Conservation (phyloP, 2,113 vertebrate species). For the Zapornia atra region DNA sequence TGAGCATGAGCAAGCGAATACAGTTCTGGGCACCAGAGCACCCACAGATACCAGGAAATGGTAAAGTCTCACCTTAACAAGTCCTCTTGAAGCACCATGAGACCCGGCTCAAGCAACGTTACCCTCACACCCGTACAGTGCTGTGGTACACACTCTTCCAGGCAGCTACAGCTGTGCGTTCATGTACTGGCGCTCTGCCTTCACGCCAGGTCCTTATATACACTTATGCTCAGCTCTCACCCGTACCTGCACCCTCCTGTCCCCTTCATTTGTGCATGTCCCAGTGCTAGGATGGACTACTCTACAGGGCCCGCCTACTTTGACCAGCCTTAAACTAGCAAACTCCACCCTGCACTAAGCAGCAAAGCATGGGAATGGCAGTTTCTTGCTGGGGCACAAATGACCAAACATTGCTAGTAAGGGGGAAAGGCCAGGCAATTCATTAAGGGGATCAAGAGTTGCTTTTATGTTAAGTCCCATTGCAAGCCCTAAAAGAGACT, state of each 20-base stretch:
- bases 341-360: constrained; percentile 23
- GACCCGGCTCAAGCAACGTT: not conserved
- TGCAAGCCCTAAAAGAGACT: not conserved
- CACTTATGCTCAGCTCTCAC: not conserved
- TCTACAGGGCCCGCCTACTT: not conserved
- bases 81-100: not conserved
- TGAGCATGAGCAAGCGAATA: not conserved
- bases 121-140: not conserved
- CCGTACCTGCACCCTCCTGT: not conserved
- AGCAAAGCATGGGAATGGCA: not conserved
- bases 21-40: not conserved
- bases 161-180: not conserved
- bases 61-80: constrained; percentile 31
- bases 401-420: not conserved
- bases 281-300: not conserved
- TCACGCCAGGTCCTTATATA: not conserved
- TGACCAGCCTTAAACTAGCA: not conserved
- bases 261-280: not conserved
- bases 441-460: not conserved
- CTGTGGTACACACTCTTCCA: not conserved
- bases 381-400: not conserved
- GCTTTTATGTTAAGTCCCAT: not conserved
- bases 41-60: not conserved
- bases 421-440: not conserved
- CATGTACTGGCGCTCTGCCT: fast-evolving